A percentile compares a stretch with the other conserved stretches of the same genome.
These are phyloP conservation scores for Notolepis coatsorum DNA, from an alignment of 2,797 vertebrate species.

Conservation along the genomic window DNA sequence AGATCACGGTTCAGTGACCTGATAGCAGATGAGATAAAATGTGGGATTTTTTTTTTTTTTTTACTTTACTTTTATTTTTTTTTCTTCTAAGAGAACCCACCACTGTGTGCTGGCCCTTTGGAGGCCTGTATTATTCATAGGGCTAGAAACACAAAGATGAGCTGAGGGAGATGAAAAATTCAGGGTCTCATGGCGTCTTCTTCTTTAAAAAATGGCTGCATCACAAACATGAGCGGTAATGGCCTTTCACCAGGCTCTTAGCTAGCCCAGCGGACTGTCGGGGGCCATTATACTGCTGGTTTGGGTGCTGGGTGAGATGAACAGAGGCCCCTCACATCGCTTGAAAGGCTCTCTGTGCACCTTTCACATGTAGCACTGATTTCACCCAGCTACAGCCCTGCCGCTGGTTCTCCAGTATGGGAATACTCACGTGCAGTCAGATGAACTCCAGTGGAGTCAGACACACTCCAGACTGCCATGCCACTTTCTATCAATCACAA, in stretches of 20 bases:
- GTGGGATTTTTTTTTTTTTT: conserved; percentile 41
- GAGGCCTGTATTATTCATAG: conserved; percentile 69
- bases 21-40: conserved; percentile 31
- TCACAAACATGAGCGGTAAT: conserved; percentile 60
- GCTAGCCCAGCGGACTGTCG: conserved; percentile 28
- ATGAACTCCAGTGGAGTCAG: too few relatives aligned
- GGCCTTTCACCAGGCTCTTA: conserved; percentile 51
- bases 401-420: too few relatives aligned
- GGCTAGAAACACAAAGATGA: conserved; percentile 52
- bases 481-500: too few relatives aligned
- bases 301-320: conserved; percentile 19
- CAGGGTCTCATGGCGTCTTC: conserved; percentile 54
- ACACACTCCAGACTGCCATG: too few relatives aligned
- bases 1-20: conserved; percentile 19
- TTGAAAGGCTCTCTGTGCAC: conserved; percentile 11
- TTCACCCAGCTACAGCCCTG: too few relatives aligned
- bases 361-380: not conserved
- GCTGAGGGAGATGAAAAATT: conserved; percentile 71
- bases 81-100: conserved; percentile 12
- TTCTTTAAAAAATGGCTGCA: conserved; percentile 43
- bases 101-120: conserved; percentile 34
- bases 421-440: too few relatives aligned
- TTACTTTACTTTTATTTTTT: too few relatives aligned
- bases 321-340: not conserved
- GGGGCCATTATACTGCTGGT: conserved; percentile 32